Percentiles rank a stretch among this genome's conserved stretches.
These are phyloP conservation scores for Pyrgus malvae DNA, from an alignment of 2,888 invertebrate genomes.

Conservation along the genomic window DNA sequence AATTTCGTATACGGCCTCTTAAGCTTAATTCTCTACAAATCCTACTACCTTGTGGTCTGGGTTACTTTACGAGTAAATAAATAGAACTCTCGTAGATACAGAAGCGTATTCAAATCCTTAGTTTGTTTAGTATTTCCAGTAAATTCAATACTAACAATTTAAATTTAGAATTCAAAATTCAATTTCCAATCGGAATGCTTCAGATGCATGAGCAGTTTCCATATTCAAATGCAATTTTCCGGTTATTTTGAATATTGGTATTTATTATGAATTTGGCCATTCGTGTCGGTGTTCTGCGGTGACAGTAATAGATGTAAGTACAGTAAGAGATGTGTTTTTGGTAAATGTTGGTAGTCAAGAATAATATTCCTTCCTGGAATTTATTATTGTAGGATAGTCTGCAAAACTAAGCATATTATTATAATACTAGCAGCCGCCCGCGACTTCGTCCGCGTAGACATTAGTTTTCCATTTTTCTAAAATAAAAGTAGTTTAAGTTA, in stretches of 20 bases:
- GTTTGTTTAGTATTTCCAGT: neutral
- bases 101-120: neutral
- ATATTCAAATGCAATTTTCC: neutral
- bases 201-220: neutral
- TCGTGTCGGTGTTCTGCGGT: neutral
- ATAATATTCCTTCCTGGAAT: too few species aligned
- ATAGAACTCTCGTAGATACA: neutral
- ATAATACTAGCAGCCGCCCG: too few species aligned
- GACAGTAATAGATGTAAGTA: too few species aligned
- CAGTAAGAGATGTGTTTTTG: too few species aligned
- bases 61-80: neutral
- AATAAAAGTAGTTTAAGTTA: too few species aligned
- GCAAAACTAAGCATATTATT: too few species aligned
- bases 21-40: too few species aligned
- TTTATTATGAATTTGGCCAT: neutral
- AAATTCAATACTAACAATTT: neutral
- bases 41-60: too few species aligned
- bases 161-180: neutral
- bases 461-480: too few species aligned
- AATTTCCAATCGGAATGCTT: neutral
- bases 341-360: neutral
- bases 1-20: too few species aligned
- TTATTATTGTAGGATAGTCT: too few species aligned
- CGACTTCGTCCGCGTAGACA: too few species aligned
- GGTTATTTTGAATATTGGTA: neutral